Conservation (phyloP, 1,140 invertebrate genomes). For the silkworm (Bombyx mori) region ASM3026992v2 NC_085115.1:5656001-5656500, state of each 20-base stretch:
- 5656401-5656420: background rate
- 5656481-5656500: too few relatives aligned
- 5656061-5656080: too few relatives aligned
- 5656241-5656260: constrained; percentile 27
- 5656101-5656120: too few relatives aligned
- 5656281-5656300: constrained; percentile 56
- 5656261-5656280: constrained; percentile 40
- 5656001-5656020: too few relatives aligned
- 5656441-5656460: too few relatives aligned
- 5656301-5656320: constrained; percentile 15
- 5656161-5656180: background rate
- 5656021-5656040: too few relatives aligned
- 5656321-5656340: background rate
- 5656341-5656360: background rate
- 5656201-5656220: constrained; percentile 46
- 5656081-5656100: too few relatives aligned
- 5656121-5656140: too few relatives aligned
- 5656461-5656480: too few relatives aligned
- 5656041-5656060: too few relatives aligned
- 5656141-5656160: too few relatives aligned
- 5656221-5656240: constrained; percentile 42
- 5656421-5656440: too few relatives aligned
- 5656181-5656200: background rate
- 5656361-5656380: background rate
- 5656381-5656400: background rate